These are phyloP conservation scores for Siniperca chuatsi DNA, from an alignment of 2,113 vertebrate genomes.

Conservation along the genomic window DNA sequence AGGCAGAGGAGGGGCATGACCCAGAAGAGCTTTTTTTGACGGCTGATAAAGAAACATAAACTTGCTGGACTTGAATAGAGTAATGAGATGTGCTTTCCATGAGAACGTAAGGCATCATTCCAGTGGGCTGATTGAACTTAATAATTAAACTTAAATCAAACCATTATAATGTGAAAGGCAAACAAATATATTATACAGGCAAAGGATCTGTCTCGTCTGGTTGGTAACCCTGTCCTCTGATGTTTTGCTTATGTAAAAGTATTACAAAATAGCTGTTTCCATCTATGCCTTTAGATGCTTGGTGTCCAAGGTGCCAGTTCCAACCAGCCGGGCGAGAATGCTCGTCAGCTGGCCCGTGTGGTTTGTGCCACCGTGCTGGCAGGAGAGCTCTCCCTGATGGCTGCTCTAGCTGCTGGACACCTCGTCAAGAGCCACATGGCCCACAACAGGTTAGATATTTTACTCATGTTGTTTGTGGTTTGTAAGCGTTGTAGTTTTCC, in stretches of 20 bases:
- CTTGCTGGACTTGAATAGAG: neutral
- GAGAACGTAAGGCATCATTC: no score
- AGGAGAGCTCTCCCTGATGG: slow-evolving; percentile 96
- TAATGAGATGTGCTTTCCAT: neutral
- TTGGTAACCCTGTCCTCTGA: neutral
- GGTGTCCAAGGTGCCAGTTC: slow-evolving; percentile 91
- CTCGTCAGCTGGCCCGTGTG: slow-evolving; percentile 93
- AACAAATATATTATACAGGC: neutral
- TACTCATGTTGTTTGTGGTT: fast-evolving
- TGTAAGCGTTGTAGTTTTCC: neutral
- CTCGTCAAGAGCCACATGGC: slow-evolving; percentile 97
- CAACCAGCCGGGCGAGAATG: slow-evolving; percentile 91
- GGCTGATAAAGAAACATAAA: neutral
- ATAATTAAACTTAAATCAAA: no score
- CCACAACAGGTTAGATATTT: slow-evolving; percentile 90
- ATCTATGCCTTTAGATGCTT: slow-evolving; percentile 87
- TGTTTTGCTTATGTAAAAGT: neutral
- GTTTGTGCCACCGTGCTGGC: slow-evolving; percentile 96
- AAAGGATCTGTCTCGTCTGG: neutral
- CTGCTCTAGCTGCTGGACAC: slow-evolving; percentile 94
- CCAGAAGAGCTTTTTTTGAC: neutral
- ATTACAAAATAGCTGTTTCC: neutral
- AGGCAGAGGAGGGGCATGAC: neutral
- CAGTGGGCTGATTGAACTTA: neutral
- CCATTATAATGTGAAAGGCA: no score